Base-by-base conservation (phyloP, 92 coral and sea anemone genomes). In the Actinernus sp. region DNA sequence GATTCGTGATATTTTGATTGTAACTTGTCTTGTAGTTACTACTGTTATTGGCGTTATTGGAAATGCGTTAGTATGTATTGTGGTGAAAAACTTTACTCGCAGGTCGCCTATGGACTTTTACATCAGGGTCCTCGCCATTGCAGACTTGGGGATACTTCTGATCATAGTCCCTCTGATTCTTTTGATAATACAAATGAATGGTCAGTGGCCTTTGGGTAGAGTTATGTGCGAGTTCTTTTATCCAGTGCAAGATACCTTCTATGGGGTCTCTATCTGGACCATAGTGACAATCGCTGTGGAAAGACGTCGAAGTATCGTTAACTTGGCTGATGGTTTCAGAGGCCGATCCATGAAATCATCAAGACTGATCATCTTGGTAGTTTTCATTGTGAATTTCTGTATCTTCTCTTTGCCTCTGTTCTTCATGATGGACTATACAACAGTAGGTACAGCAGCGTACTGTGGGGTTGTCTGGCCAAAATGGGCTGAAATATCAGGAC, bases 211-310 rank as follows among this genome's bases (percentile, higher is more conserved):
- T 6, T 18, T 45, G 8, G 52, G 52, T 9, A 18, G 22, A 6
- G 52, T 18, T 8, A 17, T 23, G 52, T 45, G 52, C 22, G 5
- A 45, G 11, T 5, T 45, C 17, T 12, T 17, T 5, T 45, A 45
- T 23, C 52, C 52, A 17, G 19, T 45, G 4, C 52, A 45, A 45
- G 52, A 45, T 45, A 23, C 19, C 22, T 45, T 45, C 19, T 45
- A 8, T 23, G 52, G 52, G 10, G 22, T 17, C 8, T 45, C 52
- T 5, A 45, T 45, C 21, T 45, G 52, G 52, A 18, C 19, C 5
- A 45, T 45, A 45, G 52, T 45, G 18, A 45, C 21, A 5, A 45
- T 45, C 22, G 52, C 52, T 4, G 10, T 45, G 52, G 52, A 45
- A 45, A 45, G 52, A 45, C 22, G 22, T 5, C 8, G 22, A 45